phyloP scores from a whole-genome alignment of 2,797 vertebrate species.

The Cryptoprocta ferox region DNA sequence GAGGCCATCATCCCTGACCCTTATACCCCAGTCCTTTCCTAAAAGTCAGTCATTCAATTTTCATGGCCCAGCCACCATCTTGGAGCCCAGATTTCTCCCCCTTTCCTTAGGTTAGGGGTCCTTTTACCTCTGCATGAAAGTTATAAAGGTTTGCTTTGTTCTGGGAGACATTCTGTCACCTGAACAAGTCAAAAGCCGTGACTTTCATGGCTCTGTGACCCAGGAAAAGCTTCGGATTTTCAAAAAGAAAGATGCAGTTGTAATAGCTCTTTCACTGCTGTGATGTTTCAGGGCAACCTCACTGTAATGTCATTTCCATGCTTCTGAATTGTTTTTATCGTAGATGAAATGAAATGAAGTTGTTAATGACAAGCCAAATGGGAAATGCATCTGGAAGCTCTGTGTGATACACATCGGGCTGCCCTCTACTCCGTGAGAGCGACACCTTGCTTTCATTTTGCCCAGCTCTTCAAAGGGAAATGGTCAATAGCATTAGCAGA shows the following conservation, averaged over 20 bases:
- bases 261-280: slow-evolving; percentile 45
- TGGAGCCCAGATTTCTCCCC: neutral
- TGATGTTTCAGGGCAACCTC: slow-evolving; percentile 38
- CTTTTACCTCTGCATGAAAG: neutral
- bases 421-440: slow-evolving; percentile 35
- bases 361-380: slow-evolving; percentile 66
- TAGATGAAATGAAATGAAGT: slow-evolving; percentile 76
- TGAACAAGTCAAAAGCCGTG: slow-evolving; percentile 32
- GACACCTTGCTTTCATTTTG: slow-evolving; percentile 73
- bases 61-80: neutral
- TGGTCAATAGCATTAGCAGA: slow-evolving; percentile 76
- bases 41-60: neutral
- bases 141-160: slow-evolving; percentile 51
- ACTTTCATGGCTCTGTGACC: slow-evolving; percentile 41
- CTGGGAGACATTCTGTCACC: slow-evolving; percentile 45
- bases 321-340: slow-evolving; percentile 62
- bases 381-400: slow-evolving; percentile 69
- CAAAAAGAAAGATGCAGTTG: slow-evolving; percentile 58
- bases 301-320: slow-evolving; percentile 71
- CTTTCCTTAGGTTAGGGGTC: neutral
- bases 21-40: neutral
- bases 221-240: neutral
- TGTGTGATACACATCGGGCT: neutral
- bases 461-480: slow-evolving; percentile 71
- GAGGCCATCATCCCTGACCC: neutral